Conservation (phyloP, 2,888 invertebrate species). For the Zaprionus lineosus region DNA sequence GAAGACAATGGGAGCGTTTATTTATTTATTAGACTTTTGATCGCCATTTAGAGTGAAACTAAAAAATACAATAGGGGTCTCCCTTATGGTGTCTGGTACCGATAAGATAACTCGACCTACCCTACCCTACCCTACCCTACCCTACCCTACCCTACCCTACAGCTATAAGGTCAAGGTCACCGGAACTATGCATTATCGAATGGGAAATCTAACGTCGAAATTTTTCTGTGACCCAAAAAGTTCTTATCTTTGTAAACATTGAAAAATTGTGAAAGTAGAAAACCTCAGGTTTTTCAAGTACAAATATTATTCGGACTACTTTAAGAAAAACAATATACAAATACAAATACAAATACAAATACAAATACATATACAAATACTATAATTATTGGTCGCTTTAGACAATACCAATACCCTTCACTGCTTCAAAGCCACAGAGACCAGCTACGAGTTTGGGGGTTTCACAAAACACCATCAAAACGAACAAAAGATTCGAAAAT, state of each 20-base stretch:
- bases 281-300: not conserved
- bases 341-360: not conserved
- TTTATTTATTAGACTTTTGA: not conserved
- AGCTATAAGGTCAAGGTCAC: constrained; percentile 31
- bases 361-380: not conserved
- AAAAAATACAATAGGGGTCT: too few species aligned
- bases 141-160: too few species aligned
- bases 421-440: constrained; percentile 20
- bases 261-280: not conserved
- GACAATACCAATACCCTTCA: constrained; percentile 9
- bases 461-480: constrained; percentile 16
- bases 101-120: constrained; percentile 27
- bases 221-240: constrained; percentile 22
- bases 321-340: too few species aligned
- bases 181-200: constrained; percentile 11
- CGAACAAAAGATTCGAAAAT: constrained; percentile 15
- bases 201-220: constrained; percentile 18
- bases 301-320: not conserved
- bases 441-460: constrained; percentile 4
- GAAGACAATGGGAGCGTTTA: constrained; percentile 23
- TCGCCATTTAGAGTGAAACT: too few species aligned
- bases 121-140: too few species aligned
- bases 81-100: too few species aligned
- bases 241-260: constrained; percentile 26
- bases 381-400: too few species aligned